These are phyloP conservation scores for Horisme vitalbata DNA, from an alignment of 2,888 invertebrate species.

Conservation along the genomic window DNA sequence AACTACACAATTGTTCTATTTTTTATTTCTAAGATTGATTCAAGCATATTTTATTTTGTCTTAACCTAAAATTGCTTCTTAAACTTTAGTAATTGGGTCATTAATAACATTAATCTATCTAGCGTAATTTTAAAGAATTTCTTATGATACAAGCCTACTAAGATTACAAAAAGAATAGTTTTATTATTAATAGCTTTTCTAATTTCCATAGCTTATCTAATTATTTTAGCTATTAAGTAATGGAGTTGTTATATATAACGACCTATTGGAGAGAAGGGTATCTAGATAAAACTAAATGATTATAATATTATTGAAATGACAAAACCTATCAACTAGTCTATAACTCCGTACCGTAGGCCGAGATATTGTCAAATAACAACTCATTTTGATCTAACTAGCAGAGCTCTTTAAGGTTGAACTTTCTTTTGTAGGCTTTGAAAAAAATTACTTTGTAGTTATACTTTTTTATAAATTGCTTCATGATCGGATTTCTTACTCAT, in stretches of 20 bases:
- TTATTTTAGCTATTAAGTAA: constrained; percentile 59
- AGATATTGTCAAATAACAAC: constrained; percentile 53
- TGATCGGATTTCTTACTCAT: no score
- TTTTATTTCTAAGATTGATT: no score
- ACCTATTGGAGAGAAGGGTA: constrained; percentile 42
- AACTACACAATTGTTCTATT: no score
- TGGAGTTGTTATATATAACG: constrained; percentile 48
- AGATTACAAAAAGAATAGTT: constrained; percentile 15
- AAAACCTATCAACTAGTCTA: constrained; percentile 28
- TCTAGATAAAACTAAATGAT: constrained; percentile 13
- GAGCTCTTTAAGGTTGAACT: no score
- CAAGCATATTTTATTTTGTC: constrained; percentile 8
- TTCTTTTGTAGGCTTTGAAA: no score
- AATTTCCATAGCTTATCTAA: constrained; percentile 56
- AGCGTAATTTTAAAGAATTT: constrained; percentile 6
- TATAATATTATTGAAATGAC: constrained; percentile 23
- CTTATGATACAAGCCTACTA: constrained; percentile 15
- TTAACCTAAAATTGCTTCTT: constrained; percentile 20
- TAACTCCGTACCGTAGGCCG: constrained; percentile 54
- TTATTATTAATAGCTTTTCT: constrained; percentile 40
- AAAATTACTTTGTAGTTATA: no score
- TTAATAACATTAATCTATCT: constrained; percentile 16
- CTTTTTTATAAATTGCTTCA: no score
- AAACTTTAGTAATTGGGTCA: constrained; percentile 21
- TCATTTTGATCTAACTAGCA: constrained; percentile 11